These are phyloP conservation scores for Neodon shergylaensis DNA, from an alignment of 2,113 vertebrate genomes.

Conservation along the genomic window DNA sequence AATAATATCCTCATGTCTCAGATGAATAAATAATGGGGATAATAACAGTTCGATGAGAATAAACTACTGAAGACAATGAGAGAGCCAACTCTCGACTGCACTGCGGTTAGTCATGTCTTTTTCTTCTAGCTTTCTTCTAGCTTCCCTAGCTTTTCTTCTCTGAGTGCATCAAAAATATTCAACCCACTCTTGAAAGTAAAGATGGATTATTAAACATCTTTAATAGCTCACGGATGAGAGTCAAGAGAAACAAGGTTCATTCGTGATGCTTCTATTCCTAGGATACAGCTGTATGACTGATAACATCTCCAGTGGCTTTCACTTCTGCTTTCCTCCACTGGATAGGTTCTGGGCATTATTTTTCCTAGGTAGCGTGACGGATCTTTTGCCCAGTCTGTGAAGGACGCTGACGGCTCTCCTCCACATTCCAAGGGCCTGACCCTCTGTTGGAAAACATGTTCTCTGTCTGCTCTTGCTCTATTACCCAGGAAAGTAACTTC, in stretches of 20 bases:
- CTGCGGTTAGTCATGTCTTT: background rate
- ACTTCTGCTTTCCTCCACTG: background rate
- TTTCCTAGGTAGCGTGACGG: background rate
- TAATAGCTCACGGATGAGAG: background rate
- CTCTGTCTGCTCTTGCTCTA: background rate
- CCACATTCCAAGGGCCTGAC: background rate
- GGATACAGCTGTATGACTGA: background rate
- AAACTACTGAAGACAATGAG: background rate
- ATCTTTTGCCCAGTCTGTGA: background rate
- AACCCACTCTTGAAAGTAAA: background rate
- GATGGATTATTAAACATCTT: background rate
- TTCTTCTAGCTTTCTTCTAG: background rate
- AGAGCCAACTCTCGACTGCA: background rate
- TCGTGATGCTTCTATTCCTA: background rate
- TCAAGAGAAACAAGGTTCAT: background rate
- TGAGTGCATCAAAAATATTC: background rate
- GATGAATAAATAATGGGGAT: background rate
- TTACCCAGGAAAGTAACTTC: background rate
- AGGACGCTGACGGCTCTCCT: background rate
- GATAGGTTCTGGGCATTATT: background rate
- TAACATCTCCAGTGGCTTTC: background rate
- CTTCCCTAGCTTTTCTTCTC: constrained; percentile 6
- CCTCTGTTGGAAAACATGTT: background rate
- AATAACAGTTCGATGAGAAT: background rate
- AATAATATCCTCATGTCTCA: too few relatives aligned